These are phyloP conservation scores for Hoplostethus mediterraneus DNA, from an alignment of 2,797 vertebrate species.

Conservation along the genomic window DNA sequence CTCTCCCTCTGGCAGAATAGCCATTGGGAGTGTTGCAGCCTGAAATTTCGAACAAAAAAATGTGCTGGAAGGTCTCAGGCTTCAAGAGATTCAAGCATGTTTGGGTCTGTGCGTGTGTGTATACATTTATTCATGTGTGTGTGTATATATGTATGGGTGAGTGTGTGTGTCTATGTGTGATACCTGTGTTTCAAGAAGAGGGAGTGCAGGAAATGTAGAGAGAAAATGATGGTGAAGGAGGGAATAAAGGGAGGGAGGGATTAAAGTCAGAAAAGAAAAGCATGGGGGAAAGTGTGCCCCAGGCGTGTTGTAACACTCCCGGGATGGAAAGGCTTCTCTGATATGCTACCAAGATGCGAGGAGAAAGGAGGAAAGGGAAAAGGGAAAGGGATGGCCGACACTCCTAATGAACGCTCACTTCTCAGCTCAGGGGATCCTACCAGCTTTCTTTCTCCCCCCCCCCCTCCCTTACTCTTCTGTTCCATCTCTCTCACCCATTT, in stretches of 20 bases:
- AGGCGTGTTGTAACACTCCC: constrained; percentile 34
- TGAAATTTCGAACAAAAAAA: constrained; percentile 19
- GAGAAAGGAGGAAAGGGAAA: constrained; percentile 24
- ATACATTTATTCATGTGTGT: background rate
- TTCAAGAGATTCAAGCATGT: constrained; percentile 15
- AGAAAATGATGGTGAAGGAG: background rate
- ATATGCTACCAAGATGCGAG: constrained; percentile 23
- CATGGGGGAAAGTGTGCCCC: background rate
- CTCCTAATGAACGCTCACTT: constrained; percentile 26
- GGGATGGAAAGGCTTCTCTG: constrained; percentile 28
- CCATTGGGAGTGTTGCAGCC: constrained; percentile 9
- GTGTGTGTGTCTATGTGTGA: constrained; percentile 2
- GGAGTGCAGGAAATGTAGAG: background rate
- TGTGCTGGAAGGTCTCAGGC: constrained; percentile 9
- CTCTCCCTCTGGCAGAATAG: constrained; percentile 8
- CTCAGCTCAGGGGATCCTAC: constrained; percentile 48
- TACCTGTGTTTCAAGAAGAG: background rate
- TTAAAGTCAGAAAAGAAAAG: constrained; percentile 19
- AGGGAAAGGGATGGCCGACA: background rate
- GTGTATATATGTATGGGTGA: background rate
- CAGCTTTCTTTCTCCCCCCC: constrained; percentile 36
- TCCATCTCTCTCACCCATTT: constrained; percentile 45
- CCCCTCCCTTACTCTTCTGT: constrained; percentile 33
- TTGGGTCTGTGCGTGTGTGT: background rate
- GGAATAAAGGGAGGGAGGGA: background rate